Evolutionary conservation across 2,797 vertebrate genomes (phyloP).

Genomic region (Poeciliopsis paucimaculata): DNA sequence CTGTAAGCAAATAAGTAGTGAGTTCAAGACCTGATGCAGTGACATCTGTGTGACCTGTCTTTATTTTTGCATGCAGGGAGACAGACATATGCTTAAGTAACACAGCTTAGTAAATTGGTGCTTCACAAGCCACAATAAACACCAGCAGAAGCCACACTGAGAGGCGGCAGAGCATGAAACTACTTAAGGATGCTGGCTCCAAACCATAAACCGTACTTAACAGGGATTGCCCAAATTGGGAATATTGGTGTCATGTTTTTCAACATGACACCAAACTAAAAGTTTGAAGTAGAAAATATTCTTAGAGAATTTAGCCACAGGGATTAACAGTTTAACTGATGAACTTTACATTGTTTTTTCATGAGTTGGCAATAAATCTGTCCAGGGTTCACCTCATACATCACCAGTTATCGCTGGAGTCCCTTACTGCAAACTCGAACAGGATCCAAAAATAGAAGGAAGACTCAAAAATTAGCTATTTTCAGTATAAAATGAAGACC

Average conservation of each 20-base stretch:
- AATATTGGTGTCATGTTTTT: no score
- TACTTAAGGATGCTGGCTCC: constrained; percentile 19
- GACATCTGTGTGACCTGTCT: constrained; percentile 50
- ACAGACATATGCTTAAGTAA: constrained; percentile 50
- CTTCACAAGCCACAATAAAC: constrained; percentile 54
- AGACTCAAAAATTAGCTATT: not conserved
- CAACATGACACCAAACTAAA: constrained; percentile 10
- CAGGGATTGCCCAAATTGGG: constrained; percentile 30
- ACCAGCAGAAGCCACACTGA: constrained; percentile 35
- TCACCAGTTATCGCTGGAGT: not conserved
- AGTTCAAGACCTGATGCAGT: constrained; percentile 43
- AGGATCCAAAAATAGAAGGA: not conserved
- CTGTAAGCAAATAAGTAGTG: constrained; percentile 51
- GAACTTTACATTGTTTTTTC: not conserved
- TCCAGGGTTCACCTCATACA: not conserved
- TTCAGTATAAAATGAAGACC: not conserved
- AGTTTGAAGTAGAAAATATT: not conserved
- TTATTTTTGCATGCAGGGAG: constrained; percentile 21
- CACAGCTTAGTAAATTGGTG: constrained; percentile 47
- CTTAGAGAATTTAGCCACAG: not conserved
- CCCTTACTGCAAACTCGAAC: not conserved
- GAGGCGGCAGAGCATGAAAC: constrained; percentile 29
- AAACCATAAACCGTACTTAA: constrained; percentile 44
- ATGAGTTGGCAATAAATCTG: not conserved
- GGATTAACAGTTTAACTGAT: not conserved